phyloP scores from a whole-genome alignment of 2,888 invertebrate species.

The Eledona agricola region DNA sequence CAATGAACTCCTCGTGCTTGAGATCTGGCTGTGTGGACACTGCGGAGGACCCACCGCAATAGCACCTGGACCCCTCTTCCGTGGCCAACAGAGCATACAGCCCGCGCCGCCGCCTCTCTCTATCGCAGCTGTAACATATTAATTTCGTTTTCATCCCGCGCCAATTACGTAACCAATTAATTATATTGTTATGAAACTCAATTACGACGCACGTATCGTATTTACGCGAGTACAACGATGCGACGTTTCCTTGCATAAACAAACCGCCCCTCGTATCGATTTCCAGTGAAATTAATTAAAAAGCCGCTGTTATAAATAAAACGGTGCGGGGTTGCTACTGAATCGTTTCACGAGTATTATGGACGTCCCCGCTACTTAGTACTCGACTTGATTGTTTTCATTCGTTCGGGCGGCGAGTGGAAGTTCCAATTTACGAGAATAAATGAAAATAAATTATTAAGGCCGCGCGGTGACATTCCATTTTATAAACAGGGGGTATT shows the following conservation, averaged over 20 bases:
- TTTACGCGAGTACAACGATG: too few relatives aligned
- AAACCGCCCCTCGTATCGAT: too few relatives aligned
- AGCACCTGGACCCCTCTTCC: constrained; percentile 58
- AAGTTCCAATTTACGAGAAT: constrained; percentile 32
- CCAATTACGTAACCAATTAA: too few relatives aligned
- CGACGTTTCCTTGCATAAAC: too few relatives aligned
- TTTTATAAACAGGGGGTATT: constrained; percentile 23
- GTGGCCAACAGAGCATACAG: constrained; percentile 59
- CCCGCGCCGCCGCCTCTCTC: constrained; percentile 57
- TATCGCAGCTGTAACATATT: constrained; percentile 56
- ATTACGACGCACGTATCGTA: too few relatives aligned
- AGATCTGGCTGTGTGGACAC: constrained; percentile 76
- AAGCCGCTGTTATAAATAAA: constrained; percentile 6
- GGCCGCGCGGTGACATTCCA: constrained; percentile 24
- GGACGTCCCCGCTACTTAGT: too few relatives aligned
- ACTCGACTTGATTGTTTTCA: too few relatives aligned
- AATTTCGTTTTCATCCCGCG: too few relatives aligned
- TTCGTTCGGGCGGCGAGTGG: too few relatives aligned
- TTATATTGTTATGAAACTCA: too few relatives aligned
- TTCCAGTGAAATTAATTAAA: too few relatives aligned
- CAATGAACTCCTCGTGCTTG: constrained; percentile 72
- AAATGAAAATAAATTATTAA: constrained; percentile 22
- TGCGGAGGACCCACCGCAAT: constrained; percentile 69
- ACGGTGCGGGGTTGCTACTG: constrained; percentile 12
- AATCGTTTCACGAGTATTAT: constrained; percentile 22